Evolutionary conservation across 2,113 vertebrate species (phyloP).

Genomic region (Eidolon helvum): DNA sequence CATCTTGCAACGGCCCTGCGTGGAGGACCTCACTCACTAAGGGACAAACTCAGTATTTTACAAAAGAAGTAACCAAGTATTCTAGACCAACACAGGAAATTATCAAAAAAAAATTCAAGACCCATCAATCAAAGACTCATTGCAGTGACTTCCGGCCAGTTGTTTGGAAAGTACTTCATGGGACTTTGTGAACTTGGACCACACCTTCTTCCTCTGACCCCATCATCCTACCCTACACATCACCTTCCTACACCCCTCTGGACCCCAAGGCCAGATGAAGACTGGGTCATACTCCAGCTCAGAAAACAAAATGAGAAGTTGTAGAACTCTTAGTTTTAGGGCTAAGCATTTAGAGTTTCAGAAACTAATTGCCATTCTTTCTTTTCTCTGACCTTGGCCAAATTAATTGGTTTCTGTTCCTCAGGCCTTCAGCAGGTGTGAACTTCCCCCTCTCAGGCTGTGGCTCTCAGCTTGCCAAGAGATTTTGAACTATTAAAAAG

Average conservation of each 20-base stretch:
- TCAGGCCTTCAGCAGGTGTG: not conserved
- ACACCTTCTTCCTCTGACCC: not conserved
- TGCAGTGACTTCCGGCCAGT: not conserved
- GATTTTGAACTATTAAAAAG: not conserved
- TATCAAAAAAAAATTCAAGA: not conserved
- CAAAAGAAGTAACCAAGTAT: not conserved
- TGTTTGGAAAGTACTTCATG: not conserved
- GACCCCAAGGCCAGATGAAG: not conserved
- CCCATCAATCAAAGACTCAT: not conserved
- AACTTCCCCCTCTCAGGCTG: not conserved
- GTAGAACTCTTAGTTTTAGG: not conserved
- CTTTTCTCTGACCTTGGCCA: not conserved
- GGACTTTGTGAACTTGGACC: not conserved
- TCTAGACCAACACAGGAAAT: not conserved
- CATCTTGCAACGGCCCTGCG: not conserved
- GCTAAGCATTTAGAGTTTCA: not conserved
- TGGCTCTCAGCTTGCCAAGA: not conserved
- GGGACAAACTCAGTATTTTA: rapidly evolving
- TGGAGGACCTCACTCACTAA: not conserved
- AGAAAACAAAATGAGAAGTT: not conserved
- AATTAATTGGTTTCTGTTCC: not conserved
- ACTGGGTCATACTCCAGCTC: not conserved
- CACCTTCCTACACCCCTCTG: not conserved
- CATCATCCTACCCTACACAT: not conserved
- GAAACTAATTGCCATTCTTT: not conserved